Percentiles rank a stretch among this genome's conserved stretches.
Evolutionary conservation across 1,140 invertebrate species (phyloP).

Genomic region (Cylas formicarius): DNA sequence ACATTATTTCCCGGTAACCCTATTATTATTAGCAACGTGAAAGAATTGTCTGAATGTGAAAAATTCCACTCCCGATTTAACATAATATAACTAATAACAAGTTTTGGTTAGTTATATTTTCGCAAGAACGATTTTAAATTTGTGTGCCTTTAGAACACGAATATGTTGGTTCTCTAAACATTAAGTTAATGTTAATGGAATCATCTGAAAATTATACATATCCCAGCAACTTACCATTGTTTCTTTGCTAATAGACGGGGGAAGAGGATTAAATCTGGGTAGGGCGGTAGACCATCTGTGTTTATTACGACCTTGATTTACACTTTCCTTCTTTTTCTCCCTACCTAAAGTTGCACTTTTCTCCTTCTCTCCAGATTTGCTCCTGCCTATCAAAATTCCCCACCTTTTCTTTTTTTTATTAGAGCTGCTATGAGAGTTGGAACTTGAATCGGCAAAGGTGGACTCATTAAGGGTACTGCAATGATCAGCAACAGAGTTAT

Average conservation of each 20-base stretch:
- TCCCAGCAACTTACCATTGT: slow-evolving; percentile 52
- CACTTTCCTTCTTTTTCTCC: slow-evolving; percentile 46
- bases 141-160: no score
- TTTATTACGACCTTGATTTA: slow-evolving; percentile 44
- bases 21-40: no score
- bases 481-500: no score
- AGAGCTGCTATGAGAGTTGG: slow-evolving; percentile 35
- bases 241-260: slow-evolving; percentile 66
- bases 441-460: slow-evolving; percentile 24
- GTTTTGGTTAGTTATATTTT: slow-evolving; percentile 1
- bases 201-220: no score
- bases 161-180: slow-evolving; percentile 2
- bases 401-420: slow-evolving; percentile 56
- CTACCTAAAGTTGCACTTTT: slow-evolving; percentile 58
- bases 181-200: slow-evolving; percentile 3
- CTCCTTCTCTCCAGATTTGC: slow-evolving; percentile 47
- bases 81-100: no score
- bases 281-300: slow-evolving; percentile 61
- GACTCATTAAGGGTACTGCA: no score
- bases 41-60: no score
- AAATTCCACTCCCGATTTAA: no score
- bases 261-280: slow-evolving; percentile 57
- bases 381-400: slow-evolving; percentile 53
- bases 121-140: background rate
- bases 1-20: no score